Base-by-base conservation (phyloP, 2,888 invertebrate species). In the Pseudolycoriella hygida region DNA sequence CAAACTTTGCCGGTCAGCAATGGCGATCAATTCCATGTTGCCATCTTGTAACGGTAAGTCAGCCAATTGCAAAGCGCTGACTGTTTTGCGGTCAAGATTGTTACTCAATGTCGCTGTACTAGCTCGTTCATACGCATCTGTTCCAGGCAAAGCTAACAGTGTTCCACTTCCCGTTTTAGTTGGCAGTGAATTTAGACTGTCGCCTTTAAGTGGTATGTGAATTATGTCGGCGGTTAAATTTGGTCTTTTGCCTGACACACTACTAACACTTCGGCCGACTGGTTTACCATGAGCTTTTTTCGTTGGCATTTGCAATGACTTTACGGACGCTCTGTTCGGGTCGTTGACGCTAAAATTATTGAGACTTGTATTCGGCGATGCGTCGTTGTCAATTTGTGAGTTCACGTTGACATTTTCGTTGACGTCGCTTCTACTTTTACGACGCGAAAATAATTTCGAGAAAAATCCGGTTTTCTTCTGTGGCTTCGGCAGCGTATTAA, bases 141-240 rank as follows among this genome's bases (percentile, higher is more conserved):
- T 62, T 2, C 72, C 70, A 0, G 71, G 71, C 31, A 69, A 48
- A 10, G 69, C 69, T 1, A 60, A 60, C 2, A 59, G 46, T 32
- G 62, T 60, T 0, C 60, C 59, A 1, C 60, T 59, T 1, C 62
- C 58, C 3, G 57, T 56, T 2, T 65, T 50, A 1, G 66, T 64
- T 2, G 51, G 55, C 48, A 62, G 60, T 17, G 68, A 70, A 56
- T 60, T 53, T 12, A 20, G 14, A 40, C 65, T 67, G 49, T 73
- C 73, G 1, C 73, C 77, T 59, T 78, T 79, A 1, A 79, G 58
- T 0, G 79, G 77, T 45, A 80, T 77, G 50, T 77, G 76, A 44
- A 80, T 72, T 42, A 79, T 69, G 49, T 73, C 72, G 18, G 42
- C 39, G 14, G 72, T 73, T 2, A 74, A 53, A 14, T 72, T 65